These are phyloP conservation scores for Halcyon smyrnensis DNA, from an alignment of 2,797 vertebrate genomes.

Conservation along the genomic window DNA sequence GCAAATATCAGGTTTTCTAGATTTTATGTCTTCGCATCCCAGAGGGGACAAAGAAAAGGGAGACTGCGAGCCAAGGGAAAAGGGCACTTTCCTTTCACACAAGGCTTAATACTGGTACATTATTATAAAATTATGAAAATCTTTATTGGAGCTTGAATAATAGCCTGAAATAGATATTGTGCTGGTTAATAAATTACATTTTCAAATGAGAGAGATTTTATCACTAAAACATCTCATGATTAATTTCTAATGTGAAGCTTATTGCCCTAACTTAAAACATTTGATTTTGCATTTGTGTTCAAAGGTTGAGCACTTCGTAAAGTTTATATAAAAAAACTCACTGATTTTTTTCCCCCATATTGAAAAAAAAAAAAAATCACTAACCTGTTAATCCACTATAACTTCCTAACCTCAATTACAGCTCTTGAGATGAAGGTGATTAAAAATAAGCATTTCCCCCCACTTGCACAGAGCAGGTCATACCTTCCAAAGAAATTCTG, in stretches of 20 bases:
- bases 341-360: neutral
- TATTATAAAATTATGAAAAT: slow-evolving; percentile 55
- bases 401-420: slow-evolving; percentile 75
- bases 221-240: slow-evolving; percentile 75
- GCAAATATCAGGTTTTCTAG: neutral
- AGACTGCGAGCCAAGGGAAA: neutral
- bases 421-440: slow-evolving; percentile 75
- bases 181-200: slow-evolving; percentile 74
- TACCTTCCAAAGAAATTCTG: slow-evolving; percentile 38
- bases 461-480: slow-evolving; percentile 54
- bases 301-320: slow-evolving; percentile 67
- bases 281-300: slow-evolving; percentile 60
- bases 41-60: neutral
- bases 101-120: neutral
- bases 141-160: slow-evolving; percentile 66
- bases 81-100: neutral
- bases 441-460: slow-evolving; percentile 59
- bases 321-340: slow-evolving; percentile 46
- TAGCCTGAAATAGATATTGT: slow-evolving; percentile 78
- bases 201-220: slow-evolving; percentile 77
- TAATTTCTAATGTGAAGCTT: slow-evolving; percentile 75
- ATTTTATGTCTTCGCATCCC: neutral
- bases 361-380: slow-evolving; percentile 18
- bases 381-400: slow-evolving; percentile 73
- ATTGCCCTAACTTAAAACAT: slow-evolving; percentile 65